Percentiles rank a stretch among this genome's conserved stretches.
Conservation (phyloP, 2,797 vertebrate genomes). For the Sebastes nivosus region DNA sequence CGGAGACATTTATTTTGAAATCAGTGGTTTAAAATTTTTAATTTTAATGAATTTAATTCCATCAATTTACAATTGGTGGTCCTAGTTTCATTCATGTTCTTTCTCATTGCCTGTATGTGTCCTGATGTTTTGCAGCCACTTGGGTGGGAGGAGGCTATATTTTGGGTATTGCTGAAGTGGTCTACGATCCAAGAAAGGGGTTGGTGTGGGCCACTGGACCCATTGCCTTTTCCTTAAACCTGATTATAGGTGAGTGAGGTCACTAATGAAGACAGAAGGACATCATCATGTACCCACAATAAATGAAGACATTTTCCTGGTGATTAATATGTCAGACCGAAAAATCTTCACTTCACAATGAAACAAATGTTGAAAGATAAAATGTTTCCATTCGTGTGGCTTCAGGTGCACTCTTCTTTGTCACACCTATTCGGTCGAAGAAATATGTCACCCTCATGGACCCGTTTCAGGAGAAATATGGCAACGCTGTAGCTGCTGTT, state of each 20-base stretch:
- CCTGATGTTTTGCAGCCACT: constrained; percentile 69
- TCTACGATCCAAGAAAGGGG: constrained; percentile 78
- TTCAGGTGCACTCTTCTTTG: constrained; percentile 79
- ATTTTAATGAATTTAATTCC: neutral
- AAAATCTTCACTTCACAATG: no score
- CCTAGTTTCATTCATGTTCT: neutral
- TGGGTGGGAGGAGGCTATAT: constrained; percentile 83
- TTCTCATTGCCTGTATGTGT: neutral
- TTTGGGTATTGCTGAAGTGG: constrained; percentile 75
- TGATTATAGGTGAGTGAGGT: constrained; percentile 73
- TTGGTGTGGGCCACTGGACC: constrained; percentile 76
- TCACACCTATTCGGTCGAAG: constrained; percentile 77
- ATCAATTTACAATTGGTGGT: neutral
- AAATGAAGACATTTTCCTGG: no score
- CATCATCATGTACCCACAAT: neutral
- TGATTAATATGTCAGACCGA: no score
- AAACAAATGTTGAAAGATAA: no score
- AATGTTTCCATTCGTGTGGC: neutral
- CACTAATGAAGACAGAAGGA: neutral
- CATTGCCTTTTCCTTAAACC: constrained; percentile 66
- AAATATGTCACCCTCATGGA: constrained; percentile 83
- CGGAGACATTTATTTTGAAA: no score
- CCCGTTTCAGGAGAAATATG: constrained; percentile 80
- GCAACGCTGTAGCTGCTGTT: constrained; percentile 69
- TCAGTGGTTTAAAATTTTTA: no score